These are phyloP conservation scores for Drosophila melanica DNA, from an alignment of 1,140 invertebrate species.

Conservation along the genomic window DNA sequence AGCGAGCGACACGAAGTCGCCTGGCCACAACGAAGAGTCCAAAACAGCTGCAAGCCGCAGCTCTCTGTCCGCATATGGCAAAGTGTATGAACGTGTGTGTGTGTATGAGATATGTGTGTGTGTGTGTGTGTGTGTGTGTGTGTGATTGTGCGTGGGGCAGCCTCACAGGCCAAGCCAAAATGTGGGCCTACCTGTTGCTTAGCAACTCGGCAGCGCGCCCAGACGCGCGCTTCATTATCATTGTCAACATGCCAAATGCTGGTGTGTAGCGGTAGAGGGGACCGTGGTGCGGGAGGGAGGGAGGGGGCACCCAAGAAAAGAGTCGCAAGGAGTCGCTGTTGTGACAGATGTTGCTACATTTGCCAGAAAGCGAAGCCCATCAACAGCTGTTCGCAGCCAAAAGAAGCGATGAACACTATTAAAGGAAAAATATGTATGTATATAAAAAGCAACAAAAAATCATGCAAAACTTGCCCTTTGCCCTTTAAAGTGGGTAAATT, in stretches of 20 bases:
- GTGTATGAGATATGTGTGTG: background rate
- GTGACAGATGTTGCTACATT: slow-evolving; percentile 36
- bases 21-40: slow-evolving; percentile 3
- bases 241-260: slow-evolving; percentile 44
- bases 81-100: background rate
- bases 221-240: slow-evolving; percentile 33
- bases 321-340: background rate
- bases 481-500: slow-evolving; percentile 39
- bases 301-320: background rate
- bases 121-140: background rate
- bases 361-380: slow-evolving; percentile 4
- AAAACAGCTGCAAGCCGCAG: slow-evolving; percentile 44
- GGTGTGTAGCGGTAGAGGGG: background rate
- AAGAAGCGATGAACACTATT: background rate
- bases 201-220: slow-evolving; percentile 53
- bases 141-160: background rate
- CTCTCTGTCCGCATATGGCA: background rate
- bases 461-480: slow-evolving; percentile 3
- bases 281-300: background rate
- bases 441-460: background rate
- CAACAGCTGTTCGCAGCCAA: slow-evolving; percentile 33
- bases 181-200: slow-evolving; percentile 78
- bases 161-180: slow-evolving; percentile 23
- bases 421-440: no score
- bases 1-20: slow-evolving; percentile 7